A percentile compares a stretch with the other conserved stretches of the same genome.
Conservation (phyloP, 2,113 vertebrate genomes). For the Ceuthmochares aereus region DNA sequence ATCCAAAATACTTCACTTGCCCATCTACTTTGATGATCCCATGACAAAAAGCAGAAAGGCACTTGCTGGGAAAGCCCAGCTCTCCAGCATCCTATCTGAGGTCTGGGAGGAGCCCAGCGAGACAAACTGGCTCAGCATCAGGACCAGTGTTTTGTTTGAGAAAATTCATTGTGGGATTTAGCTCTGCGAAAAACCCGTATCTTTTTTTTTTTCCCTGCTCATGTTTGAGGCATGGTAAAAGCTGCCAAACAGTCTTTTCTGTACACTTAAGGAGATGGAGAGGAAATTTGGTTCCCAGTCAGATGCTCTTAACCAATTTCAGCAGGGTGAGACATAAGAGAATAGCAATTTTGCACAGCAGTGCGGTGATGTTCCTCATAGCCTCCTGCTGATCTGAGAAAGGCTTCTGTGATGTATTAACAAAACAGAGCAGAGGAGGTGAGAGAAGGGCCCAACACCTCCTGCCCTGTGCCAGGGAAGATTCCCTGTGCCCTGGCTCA, state of each 20-base stretch:
- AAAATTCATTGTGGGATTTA: not conserved
- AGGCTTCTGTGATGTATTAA: not conserved
- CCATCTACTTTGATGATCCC: not conserved
- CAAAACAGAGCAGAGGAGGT: not conserved
- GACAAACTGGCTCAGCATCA: not conserved
- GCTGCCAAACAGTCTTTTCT: not conserved
- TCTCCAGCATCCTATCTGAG: not conserved
- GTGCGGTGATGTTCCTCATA: rapidly evolving
- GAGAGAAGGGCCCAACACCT: not conserved
- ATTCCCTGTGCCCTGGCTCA: not conserved
- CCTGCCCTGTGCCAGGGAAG: not conserved
- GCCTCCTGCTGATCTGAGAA: not conserved
- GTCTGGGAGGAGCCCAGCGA: not conserved
- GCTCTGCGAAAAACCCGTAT: not conserved
- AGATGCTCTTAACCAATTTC: not conserved
- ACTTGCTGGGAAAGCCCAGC: not conserved
- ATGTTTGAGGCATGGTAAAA: rapidly evolving
- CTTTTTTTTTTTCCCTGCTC: rapidly evolving
- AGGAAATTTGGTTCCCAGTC: not conserved
- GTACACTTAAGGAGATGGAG: not conserved
- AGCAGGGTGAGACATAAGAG: not conserved
- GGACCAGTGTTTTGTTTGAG: not conserved
- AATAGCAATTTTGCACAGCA: not conserved
- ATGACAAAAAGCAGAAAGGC: not conserved
- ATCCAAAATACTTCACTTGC: not conserved